These are phyloP conservation scores for Meandrina meandrites DNA, from an alignment of 92 coral and sea anemone species.

Conservation along the genomic window DNA sequence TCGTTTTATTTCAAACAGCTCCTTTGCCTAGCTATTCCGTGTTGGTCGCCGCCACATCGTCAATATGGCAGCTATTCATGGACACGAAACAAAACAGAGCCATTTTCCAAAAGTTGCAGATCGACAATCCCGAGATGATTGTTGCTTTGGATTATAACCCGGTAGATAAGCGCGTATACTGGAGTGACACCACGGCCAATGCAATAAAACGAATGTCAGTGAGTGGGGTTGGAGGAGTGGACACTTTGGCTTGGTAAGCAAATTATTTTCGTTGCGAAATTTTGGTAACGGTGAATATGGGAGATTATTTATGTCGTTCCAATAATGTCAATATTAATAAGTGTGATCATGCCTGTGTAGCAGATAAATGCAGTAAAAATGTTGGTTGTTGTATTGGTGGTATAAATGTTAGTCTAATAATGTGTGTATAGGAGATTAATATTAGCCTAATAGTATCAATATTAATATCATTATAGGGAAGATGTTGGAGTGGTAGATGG, in stretches of 20 bases:
- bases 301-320: too few relatives aligned
- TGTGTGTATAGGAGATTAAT: too few relatives aligned
- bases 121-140: slow-evolving; percentile 63
- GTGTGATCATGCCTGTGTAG: too few relatives aligned
- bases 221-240: slow-evolving; percentile 66
- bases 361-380: too few relatives aligned
- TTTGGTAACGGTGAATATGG: too few relatives aligned
- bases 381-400: too few relatives aligned
- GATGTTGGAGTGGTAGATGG: slow-evolving; percentile 57
- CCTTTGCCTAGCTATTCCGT: slow-evolving; percentile 72
- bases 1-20: slow-evolving; percentile 42
- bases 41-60: slow-evolving; percentile 57
- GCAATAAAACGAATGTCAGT: slow-evolving; percentile 78
- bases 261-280: not conserved
- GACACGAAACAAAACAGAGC: slow-evolving; percentile 62
- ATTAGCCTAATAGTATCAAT: not conserved
- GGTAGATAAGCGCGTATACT: slow-evolving; percentile 79
- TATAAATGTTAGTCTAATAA: too few relatives aligned
- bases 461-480: not conserved
- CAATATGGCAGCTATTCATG: slow-evolving; percentile 75
- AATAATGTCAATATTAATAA: too few relatives aligned
- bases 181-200: slow-evolving; percentile 71
- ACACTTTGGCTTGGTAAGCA: slow-evolving; percentile 63
- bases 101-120: slow-evolving; percentile 66
- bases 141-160: slow-evolving; percentile 84